A percentile compares a stretch with the other conserved stretches of the same genome.
These are phyloP conservation scores for Ceratothoa steindachneri DNA, from an alignment of 2,888 invertebrate species.

Conservation along the genomic window DNA sequence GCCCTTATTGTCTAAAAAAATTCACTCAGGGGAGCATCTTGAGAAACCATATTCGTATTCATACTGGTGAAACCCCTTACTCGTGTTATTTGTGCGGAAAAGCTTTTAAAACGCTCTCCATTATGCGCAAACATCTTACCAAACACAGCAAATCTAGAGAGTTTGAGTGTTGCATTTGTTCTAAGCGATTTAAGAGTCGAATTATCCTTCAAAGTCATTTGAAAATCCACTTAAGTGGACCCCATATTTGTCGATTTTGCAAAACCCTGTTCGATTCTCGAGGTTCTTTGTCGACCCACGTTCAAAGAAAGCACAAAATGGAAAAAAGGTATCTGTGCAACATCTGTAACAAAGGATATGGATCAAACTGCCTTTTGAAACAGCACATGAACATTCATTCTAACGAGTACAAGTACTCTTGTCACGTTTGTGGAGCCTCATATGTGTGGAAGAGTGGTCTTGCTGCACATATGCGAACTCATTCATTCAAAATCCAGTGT, in stretches of 20 bases:
- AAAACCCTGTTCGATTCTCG: slow-evolving; percentile 26
- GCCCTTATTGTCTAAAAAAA: slow-evolving; percentile 24
- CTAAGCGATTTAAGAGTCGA: slow-evolving; percentile 37
- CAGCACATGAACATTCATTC: slow-evolving; percentile 38
- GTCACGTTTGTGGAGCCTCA: slow-evolving; percentile 21
- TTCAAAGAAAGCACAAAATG: slow-evolving; percentile 22
- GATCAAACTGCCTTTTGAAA: slow-evolving; percentile 26
- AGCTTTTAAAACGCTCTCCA: slow-evolving; percentile 23
- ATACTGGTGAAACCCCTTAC: slow-evolving; percentile 37
- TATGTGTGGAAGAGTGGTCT: slow-evolving; percentile 40
- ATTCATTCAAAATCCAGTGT: slow-evolving; percentile 30
- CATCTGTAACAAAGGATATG: slow-evolving; percentile 28
- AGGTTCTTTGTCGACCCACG: slow-evolving; percentile 29
- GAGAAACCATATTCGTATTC: slow-evolving; percentile 29
- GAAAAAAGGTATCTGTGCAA: slow-evolving; percentile 24
- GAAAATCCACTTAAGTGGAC: slow-evolving; percentile 29
- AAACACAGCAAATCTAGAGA: slow-evolving; percentile 23
- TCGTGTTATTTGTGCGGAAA: slow-evolving; percentile 22
- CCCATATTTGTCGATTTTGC: slow-evolving; percentile 30
- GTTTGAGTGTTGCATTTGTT: slow-evolving; percentile 30
- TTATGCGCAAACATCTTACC: slow-evolving; percentile 20
- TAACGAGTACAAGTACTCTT: slow-evolving; percentile 21
- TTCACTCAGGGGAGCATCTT: slow-evolving; percentile 33
- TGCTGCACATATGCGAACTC: slow-evolving; percentile 36
- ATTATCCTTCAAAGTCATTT: slow-evolving; percentile 32